Conservation (phyloP, 1,140 invertebrate genomes). For the Gonioctena quinquepunctata region DNA sequence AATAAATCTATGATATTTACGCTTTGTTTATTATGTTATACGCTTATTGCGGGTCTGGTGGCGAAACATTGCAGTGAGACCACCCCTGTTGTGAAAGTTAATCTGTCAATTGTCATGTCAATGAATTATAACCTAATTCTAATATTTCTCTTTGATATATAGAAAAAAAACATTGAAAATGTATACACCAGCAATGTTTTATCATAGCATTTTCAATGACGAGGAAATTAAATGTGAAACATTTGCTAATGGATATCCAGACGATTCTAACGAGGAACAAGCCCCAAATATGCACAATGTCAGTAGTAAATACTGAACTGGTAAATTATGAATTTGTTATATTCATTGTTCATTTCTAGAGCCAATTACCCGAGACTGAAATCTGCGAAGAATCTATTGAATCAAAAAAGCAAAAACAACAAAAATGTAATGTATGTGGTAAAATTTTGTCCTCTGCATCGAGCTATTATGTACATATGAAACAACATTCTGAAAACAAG, state of each 20-base stretch:
- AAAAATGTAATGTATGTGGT: constrained; percentile 75
- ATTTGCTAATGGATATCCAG: neutral
- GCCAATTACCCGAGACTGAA: neutral
- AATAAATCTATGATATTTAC: too few species aligned
- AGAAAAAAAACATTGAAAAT: too few species aligned
- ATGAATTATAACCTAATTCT: too few species aligned
- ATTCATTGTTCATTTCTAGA: neutral
- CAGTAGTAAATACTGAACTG: too few species aligned
- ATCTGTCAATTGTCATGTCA: too few species aligned
- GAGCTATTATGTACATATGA: constrained; percentile 81
- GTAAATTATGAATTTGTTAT: too few species aligned
- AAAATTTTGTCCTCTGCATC: constrained; percentile 75
- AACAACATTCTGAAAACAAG: constrained; percentile 76
- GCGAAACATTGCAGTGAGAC: too few species aligned
- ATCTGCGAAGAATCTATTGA: neutral
- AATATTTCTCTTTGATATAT: too few species aligned
- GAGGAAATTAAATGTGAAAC: neutral
- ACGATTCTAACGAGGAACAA: neutral
- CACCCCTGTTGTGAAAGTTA: too few species aligned
- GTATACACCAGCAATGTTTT: constrained; percentile 11
- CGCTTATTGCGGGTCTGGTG: too few species aligned
- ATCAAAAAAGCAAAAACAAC: constrained; percentile 59
- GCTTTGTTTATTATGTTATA: too few species aligned
- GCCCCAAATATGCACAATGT: too few species aligned
- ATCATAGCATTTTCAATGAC: constrained; percentile 8